These are phyloP conservation scores for Halocynthia aurantium DNA, from an alignment of 23 tunicate species.

Conservation along the genomic window DNA sequence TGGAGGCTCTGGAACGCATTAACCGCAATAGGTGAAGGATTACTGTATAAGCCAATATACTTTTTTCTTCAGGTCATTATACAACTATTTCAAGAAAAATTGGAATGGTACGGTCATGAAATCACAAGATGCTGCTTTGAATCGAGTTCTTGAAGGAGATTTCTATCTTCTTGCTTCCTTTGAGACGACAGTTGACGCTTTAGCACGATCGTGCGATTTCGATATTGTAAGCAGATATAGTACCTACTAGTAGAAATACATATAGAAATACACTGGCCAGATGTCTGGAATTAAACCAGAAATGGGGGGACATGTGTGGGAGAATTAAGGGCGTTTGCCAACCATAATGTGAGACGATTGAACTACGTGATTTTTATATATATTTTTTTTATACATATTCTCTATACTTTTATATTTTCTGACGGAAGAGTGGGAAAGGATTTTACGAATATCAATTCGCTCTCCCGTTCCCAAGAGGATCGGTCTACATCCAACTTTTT, in stretches of 20 bases:
- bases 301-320: too few relatives aligned
- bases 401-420: neutral
- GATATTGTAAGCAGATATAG: conserved; percentile 18
- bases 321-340: too few relatives aligned
- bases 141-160: conserved; percentile 23
- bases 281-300: too few relatives aligned
- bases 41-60: neutral
- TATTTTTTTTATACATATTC: too few relatives aligned
- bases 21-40: too few relatives aligned
- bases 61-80: conserved; percentile 19
- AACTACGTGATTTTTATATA: too few relatives aligned
- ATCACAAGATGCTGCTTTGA: conserved; percentile 33
- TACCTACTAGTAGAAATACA: neutral
- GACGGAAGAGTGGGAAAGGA: conserved; percentile 32
- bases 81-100: conserved; percentile 28
- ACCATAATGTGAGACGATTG: too few relatives aligned
- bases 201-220: conserved; percentile 34
- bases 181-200: conserved; percentile 44
- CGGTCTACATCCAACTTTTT: conserved; percentile 35
- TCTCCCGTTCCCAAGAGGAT: conserved; percentile 51
- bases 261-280: too few relatives aligned
- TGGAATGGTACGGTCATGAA: conserved; percentile 26
- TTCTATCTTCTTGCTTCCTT: conserved; percentile 34
- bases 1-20: too few relatives aligned
- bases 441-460: conserved; percentile 56